Evolutionary conservation across 2,888 invertebrate genomes (phyloP).

Genomic region (Rhorus exstirpatorius): DNA sequence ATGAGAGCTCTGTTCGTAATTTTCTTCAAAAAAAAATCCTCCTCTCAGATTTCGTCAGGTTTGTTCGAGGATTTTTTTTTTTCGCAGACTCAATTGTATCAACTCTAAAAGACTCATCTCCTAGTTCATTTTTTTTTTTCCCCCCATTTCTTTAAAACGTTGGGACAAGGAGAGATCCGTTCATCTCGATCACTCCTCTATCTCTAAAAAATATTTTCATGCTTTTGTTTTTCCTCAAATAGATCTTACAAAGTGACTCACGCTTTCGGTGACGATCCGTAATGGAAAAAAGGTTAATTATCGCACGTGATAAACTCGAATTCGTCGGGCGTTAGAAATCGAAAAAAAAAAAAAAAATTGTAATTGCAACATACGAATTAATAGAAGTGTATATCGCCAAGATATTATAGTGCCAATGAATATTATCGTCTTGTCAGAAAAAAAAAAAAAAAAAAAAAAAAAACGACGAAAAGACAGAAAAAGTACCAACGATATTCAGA

Average conservation of each 20-base stretch:
- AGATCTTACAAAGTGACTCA: background rate
- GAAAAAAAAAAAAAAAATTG: conserved; percentile 30
- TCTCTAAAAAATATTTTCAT: too few species aligned
- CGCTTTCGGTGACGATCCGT: background rate
- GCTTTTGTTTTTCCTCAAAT: too few species aligned
- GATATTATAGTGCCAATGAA: conserved; percentile 65
- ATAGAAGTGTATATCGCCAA: conserved; percentile 65
- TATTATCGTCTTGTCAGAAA: conserved; percentile 35
- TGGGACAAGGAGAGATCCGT: too few species aligned
- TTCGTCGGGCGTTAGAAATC: conserved; percentile 36
- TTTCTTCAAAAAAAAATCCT: background rate
- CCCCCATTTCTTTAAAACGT: too few species aligned
- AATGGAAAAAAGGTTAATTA: conserved; percentile 24
- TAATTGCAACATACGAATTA: conserved; percentile 43
- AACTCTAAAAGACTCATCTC: too few species aligned
- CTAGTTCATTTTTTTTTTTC: too few species aligned
- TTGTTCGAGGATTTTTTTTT: conserved; percentile 24
- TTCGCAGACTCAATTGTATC: background rate
- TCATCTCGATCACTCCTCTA: too few species aligned
- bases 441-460: conserved; percentile 14
- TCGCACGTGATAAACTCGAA: conserved; percentile 13
- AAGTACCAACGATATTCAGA: conserved; percentile 26
- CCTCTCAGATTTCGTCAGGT: background rate
- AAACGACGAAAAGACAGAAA: background rate
- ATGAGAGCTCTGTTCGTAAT: too few species aligned